Conservation (phyloP, 2,888 invertebrate species). For the Capitulum mitella region DNA sequence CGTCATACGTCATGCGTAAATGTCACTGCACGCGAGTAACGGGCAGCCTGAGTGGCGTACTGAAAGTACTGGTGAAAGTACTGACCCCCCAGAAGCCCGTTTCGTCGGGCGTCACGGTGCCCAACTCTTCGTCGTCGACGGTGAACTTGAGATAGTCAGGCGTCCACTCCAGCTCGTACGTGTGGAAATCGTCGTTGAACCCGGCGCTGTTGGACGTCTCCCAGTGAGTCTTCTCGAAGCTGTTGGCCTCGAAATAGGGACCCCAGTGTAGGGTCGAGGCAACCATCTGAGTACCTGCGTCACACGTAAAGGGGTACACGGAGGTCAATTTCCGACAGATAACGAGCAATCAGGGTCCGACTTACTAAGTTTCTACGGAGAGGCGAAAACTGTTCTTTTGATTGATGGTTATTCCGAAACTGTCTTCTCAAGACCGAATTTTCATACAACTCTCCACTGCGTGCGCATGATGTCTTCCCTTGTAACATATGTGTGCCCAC, state of each 20-base stretch:
- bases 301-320: background rate
- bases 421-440: no score
- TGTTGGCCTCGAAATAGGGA: conserved; percentile 52
- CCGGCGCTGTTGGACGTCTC: conserved; percentile 39
- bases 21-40: no score
- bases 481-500: no score
- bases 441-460: no score
- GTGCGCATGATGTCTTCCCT: no score
- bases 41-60: no score
- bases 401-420: no score
- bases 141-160: conserved; percentile 42
- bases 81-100: conserved; percentile 62
- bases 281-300: conserved; percentile 37
- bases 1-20: no score
- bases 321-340: background rate
- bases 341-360: no score
- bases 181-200: conserved; percentile 54
- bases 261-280: conserved; percentile 61
- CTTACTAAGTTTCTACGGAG: no score
- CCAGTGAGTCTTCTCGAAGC: conserved; percentile 52
- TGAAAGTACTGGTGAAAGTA: no score
- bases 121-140: conserved; percentile 49
- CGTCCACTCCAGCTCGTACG: conserved; percentile 61
- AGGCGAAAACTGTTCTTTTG: no score
- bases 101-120: conserved; percentile 49